Evolutionary conservation across 35 echinoderm and acorn worm species (phyloP).

Genomic region (Eucidaris tribuloides): DNA sequence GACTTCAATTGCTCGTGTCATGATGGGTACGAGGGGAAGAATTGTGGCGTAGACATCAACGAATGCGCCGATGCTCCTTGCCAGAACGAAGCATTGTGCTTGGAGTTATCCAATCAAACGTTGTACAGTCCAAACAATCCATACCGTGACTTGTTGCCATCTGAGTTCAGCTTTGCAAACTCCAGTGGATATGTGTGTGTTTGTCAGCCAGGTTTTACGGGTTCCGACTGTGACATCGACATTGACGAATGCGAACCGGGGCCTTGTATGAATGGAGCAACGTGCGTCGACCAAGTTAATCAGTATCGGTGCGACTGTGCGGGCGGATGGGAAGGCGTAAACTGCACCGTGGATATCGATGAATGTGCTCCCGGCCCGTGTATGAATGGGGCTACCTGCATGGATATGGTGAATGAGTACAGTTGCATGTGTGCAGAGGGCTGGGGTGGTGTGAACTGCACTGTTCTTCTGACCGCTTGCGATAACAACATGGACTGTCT

Average conservation of each 20-base stretch:
- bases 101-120: constrained; percentile 40
- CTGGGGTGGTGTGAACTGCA: constrained; percentile 50
- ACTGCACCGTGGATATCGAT: constrained; percentile 47
- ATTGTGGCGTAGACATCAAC: constrained; percentile 57
- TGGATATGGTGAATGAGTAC: constrained; percentile 44
- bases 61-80: constrained; percentile 63
- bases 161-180: constrained; percentile 48
- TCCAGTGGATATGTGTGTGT: constrained; percentile 54
- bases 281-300: constrained; percentile 49
- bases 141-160: constrained; percentile 37
- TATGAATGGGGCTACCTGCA: constrained; percentile 50
- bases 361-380: constrained; percentile 74
- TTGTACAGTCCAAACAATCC: constrained; percentile 14
- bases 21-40: constrained; percentile 52
- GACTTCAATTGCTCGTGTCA: constrained; percentile 64
- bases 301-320: constrained; percentile 46
- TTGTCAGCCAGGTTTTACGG: constrained; percentile 53
- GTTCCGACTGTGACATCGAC: constrained; percentile 48
- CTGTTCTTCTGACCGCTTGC: constrained; percentile 57
- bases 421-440: constrained; percentile 43
- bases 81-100: constrained; percentile 42
- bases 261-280: constrained; percentile 58
- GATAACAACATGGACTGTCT: constrained; percentile 20
- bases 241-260: constrained; percentile 65
- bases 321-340: constrained; percentile 24